phyloP scores from a whole-genome alignment of 2,888 invertebrate genomes.

The Thelaira solivaga region DNA sequence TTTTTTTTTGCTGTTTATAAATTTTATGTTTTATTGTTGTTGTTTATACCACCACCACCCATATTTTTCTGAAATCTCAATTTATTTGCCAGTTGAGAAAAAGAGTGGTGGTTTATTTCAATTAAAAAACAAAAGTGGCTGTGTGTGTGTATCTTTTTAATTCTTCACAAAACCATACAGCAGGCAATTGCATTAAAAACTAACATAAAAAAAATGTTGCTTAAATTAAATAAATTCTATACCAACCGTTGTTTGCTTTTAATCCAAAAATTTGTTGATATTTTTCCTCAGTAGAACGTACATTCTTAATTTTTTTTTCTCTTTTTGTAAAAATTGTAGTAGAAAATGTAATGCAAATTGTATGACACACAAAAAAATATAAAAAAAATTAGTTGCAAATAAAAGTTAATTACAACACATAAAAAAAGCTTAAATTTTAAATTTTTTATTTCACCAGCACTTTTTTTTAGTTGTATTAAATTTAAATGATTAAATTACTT shows the following conservation, averaged over 20 bases:
- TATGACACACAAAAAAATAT: neutral
- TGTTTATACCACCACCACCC: no score
- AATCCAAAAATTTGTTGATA: constrained; percentile 42
- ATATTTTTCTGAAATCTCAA: no score
- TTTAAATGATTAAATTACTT: neutral
- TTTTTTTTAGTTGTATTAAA: neutral
- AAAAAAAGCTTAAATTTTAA: neutral
- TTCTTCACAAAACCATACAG: no score
- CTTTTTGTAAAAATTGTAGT: constrained; percentile 11
- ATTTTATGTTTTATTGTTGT: no score
- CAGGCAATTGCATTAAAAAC: no score
- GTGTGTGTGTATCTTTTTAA: no score
- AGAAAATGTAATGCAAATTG: constrained; percentile 42
- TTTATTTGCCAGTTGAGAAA: no score
- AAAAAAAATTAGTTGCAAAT: neutral
- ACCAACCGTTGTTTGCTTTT: constrained; percentile 55
- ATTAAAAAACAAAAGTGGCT: no score
- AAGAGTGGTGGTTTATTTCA: no score
- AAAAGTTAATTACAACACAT: constrained; percentile 14
- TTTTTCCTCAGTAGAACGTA: neutral
- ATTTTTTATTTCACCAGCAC: neutral
- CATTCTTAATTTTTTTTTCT: no score
- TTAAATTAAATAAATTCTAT: neutral
- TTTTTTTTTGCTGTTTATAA: no score
- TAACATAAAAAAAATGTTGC: neutral